phyloP scores from a whole-genome alignment of 2,888 invertebrate species.

The Merodon equestris region DNA sequence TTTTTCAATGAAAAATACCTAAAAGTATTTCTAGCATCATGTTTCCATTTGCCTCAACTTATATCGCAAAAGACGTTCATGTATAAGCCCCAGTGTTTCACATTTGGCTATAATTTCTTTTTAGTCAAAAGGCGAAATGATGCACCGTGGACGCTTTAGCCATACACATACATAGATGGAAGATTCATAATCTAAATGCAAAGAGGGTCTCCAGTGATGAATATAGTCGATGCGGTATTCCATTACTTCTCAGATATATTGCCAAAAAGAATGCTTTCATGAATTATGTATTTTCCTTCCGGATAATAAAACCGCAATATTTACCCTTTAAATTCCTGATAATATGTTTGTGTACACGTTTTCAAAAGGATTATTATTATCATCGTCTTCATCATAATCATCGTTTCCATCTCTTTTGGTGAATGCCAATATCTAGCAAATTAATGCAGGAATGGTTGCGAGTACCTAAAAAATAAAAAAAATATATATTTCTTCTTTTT shows the following conservation, averaged over 20 bases:
- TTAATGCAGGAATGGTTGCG: conserved; percentile 53
- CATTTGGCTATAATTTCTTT: no score
- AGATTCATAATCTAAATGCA: conserved; percentile 64
- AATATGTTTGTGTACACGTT: conserved; percentile 68
- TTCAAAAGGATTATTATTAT: conserved; percentile 67
- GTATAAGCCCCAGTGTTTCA: no score
- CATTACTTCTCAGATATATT: conserved; percentile 58
- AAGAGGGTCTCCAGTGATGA: conserved; percentile 49
- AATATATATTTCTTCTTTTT: conserved; percentile 41
- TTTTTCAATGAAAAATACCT: no score
- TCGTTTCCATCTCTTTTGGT: conserved; percentile 56
- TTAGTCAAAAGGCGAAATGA: conserved; percentile 42
- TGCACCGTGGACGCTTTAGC: conserved; percentile 38
- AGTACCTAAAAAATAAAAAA: conserved; percentile 52
- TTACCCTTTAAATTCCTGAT: conserved; percentile 69
- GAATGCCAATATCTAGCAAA: conserved; percentile 68
- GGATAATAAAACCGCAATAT: conserved; percentile 69
- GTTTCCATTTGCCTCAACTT: no score
- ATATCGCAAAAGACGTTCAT: no score
- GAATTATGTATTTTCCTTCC: conserved; percentile 68
- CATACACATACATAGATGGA: conserved; percentile 11
- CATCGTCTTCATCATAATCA: conserved; percentile 61
- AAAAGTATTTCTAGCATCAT: no score
- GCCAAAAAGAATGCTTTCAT: conserved; percentile 66
- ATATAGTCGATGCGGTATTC: conserved; percentile 62